Conservation (phyloP, 2,888 invertebrate species). For the Apotomis betuletana region DNA sequence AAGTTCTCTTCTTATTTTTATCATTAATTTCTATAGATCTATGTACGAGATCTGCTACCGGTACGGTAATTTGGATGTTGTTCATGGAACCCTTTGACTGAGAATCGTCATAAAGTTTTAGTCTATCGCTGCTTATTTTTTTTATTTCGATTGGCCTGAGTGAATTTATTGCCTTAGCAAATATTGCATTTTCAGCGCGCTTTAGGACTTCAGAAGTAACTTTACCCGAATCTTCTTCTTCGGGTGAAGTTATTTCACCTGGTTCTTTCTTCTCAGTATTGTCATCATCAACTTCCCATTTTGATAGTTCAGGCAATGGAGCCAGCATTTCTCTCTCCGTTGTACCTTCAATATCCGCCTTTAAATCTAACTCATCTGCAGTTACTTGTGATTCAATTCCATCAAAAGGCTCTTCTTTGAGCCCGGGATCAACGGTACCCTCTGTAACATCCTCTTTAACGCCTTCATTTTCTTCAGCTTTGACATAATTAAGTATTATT, state of each 20-base stretch:
- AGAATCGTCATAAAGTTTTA: slow-evolving; percentile 85
- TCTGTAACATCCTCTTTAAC: slow-evolving; percentile 46
- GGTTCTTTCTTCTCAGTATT: slow-evolving; percentile 74
- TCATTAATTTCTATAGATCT: slow-evolving; percentile 76
- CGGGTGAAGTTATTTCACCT: slow-evolving; percentile 77
- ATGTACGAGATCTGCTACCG: slow-evolving; percentile 71
- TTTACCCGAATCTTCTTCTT: slow-evolving; percentile 85
- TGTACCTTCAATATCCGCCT: slow-evolving; percentile 75
- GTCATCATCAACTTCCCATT: slow-evolving; percentile 92
- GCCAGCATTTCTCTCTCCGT: slow-evolving; percentile 85
- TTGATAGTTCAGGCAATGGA: slow-evolving; percentile 90
- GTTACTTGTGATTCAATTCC: slow-evolving; percentile 84
- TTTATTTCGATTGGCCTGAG: slow-evolving; percentile 90
- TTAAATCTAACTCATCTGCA: slow-evolving; percentile 81
- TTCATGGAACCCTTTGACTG: slow-evolving; percentile 68
- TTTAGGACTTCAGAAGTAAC: slow-evolving; percentile 94
- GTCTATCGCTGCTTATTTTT: slow-evolving; percentile 87
- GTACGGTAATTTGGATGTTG: slow-evolving; percentile 83
- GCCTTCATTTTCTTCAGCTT: slow-evolving; percentile 63
- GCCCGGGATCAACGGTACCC: slow-evolving; percentile 58
- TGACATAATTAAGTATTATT: slow-evolving; percentile 83
- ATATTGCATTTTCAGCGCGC: slow-evolving; percentile 95
- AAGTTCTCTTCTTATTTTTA: slow-evolving; percentile 69
- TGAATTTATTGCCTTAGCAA: slow-evolving; percentile 93
- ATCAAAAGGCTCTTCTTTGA: slow-evolving; percentile 82